Conservation (phyloP, 2,797 vertebrate genomes). For the Holocentrus rufus region DNA sequence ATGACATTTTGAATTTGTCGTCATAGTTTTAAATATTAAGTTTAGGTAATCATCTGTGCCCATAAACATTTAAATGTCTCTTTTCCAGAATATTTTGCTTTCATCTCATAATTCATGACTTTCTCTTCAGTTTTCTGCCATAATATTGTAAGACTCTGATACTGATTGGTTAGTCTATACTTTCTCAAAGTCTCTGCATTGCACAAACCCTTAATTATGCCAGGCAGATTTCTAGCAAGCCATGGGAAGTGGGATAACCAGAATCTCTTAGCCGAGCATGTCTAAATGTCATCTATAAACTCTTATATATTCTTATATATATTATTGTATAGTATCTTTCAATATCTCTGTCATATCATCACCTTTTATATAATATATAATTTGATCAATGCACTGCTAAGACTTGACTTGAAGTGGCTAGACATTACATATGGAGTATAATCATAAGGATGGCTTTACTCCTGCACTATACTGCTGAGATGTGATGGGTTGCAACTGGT, state of each 20-base stretch:
- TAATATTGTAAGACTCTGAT: constrained; percentile 42
- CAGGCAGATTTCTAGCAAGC: constrained; percentile 8
- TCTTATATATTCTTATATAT: constrained; percentile 39
- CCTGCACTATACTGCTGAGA: constrained; percentile 60
- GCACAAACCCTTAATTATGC: constrained; percentile 62
- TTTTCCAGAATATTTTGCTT: constrained; percentile 30
- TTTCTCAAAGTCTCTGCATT: constrained; percentile 57
- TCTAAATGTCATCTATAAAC: constrained; percentile 55
- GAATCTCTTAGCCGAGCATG: constrained; percentile 37
- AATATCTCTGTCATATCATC: constrained; percentile 47
- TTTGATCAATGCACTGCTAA: constrained; percentile 52
- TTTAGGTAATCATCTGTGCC: not conserved
- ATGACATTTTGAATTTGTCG: constrained; percentile 13
- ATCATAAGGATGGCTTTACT: constrained; percentile 44
- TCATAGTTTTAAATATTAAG: constrained; percentile 11
- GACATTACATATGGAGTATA: not conserved
- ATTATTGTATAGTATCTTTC: constrained; percentile 37
- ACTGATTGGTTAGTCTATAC: constrained; percentile 42
- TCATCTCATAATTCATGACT: constrained; percentile 20
- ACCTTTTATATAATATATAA: constrained; percentile 24
- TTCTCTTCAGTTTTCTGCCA: constrained; percentile 17
- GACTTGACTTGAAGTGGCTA: constrained; percentile 42
- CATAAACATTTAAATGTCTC: constrained; percentile 18
- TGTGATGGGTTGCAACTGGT: constrained; percentile 25
- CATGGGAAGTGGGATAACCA: constrained; percentile 2